Base-by-base conservation (phyloP, 2,113 vertebrate species). In the Sinocyclocheilus anophthalmus region DNA sequence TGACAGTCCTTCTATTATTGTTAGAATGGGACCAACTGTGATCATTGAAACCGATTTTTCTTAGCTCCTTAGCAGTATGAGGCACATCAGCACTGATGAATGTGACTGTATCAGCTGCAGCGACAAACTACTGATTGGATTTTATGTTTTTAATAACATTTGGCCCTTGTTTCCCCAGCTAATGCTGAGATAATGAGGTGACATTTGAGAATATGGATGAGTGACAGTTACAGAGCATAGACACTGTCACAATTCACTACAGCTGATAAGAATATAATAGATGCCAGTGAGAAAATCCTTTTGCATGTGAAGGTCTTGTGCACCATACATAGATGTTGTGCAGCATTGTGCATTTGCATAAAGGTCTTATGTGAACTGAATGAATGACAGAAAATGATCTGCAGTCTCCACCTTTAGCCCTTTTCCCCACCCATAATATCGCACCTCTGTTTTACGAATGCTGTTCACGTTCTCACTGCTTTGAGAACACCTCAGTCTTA, bases 141-240 rank as follows among this genome's bases (percentile, higher is more conserved):
- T 72, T 37, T 30, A 83, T 72, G 26, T 53, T 83, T 72, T 72
- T 83, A 83, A 83, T 83, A 57, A 57, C 67, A 55, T 5, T 57
- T 70, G 67, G 2, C 61, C 63, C 42, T 82, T 67, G 61, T 69
- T 81, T 81, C n/a, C 20, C 42, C 5, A 3, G 24, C 18, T 83
- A 30, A 73, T 70, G 67, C 12, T 72, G 81, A 37, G 50, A 83
- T 83, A 73, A 73, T 83, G 30, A 83, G 48, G 18, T 83, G 81
- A 72, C 81, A 83, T 83, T 83, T 83, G 48, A 73, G 80, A 39
- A 72, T 39, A 72, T 72, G 67, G 42, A 33, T 82, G 80, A 69
- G 80, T 81, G 78, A 81, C 78, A 81, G 57, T 65, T 69, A 37
- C 48, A 55, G 67, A 57, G 81, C 67, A 72, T 33, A 57, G 45